Evolutionary conservation across 2,888 invertebrate genomes (phyloP).

Genomic region (Drosophila kuntzei): DNA sequence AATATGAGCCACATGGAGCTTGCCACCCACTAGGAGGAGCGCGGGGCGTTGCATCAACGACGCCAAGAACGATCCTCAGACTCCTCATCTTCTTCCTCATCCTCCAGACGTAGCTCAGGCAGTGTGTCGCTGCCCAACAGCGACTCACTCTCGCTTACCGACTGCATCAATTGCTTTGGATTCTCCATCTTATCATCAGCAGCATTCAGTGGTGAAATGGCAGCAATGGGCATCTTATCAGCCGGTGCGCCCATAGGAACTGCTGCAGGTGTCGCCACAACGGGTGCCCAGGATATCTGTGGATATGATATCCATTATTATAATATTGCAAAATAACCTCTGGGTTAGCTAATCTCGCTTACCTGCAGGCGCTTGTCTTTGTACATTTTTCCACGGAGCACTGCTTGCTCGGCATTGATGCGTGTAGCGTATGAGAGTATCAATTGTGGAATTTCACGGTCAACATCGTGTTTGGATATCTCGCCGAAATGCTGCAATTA

Average conservation of each 20-base stretch:
- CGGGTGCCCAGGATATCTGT: conserved; percentile 83
- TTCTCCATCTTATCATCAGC: conserved; percentile 50
- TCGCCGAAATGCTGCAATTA: conserved; percentile 90
- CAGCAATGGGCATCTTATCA: conserved; percentile 43
- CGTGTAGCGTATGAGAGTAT: conserved; percentile 85
- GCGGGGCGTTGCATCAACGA: conserved; percentile 88
- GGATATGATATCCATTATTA: background rate
- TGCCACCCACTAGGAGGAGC: conserved; percentile 50
- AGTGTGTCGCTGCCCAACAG: conserved; percentile 84
- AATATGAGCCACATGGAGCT: conserved; percentile 56
- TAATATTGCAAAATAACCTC: background rate
- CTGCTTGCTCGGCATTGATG: conserved; percentile 85
- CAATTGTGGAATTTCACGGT: conserved; percentile 89
- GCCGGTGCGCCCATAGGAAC: conserved; percentile 59
- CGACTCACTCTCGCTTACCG: conserved; percentile 75
- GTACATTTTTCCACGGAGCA: conserved; percentile 86
- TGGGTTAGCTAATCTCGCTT: conserved; percentile 78
- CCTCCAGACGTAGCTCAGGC: conserved; percentile 90
- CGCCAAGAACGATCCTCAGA: conserved; percentile 95
- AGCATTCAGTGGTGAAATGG: conserved; percentile 21
- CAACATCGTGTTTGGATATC: conserved; percentile 92
- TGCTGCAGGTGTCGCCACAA: conserved; percentile 59
- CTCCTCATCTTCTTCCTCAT: conserved; percentile 94
- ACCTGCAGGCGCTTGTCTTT: conserved; percentile 92
- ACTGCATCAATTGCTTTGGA: conserved; percentile 68